These are phyloP conservation scores for Oreochromis aureus DNA, from an alignment of 2,113 vertebrate species.

Conservation along the genomic window DNA sequence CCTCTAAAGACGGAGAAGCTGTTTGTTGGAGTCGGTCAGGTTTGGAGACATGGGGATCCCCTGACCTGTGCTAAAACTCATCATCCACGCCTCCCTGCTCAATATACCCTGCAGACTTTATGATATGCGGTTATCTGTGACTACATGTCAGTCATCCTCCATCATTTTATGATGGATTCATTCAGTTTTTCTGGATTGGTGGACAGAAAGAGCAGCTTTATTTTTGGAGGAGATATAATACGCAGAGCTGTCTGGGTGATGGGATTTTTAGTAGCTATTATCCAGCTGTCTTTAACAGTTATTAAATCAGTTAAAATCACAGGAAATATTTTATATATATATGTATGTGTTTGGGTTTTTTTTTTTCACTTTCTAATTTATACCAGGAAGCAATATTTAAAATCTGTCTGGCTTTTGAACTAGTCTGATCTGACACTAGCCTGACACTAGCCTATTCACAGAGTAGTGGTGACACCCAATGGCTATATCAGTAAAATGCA, in stretches of 20 bases:
- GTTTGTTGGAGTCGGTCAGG: neutral
- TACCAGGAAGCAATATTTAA: neutral
- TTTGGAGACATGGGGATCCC: neutral
- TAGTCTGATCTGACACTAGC: neutral
- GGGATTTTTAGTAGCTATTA: neutral
- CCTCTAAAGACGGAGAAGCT: neutral
- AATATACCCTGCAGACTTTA: neutral
- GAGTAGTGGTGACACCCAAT: conserved; percentile 40
- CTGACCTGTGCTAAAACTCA: neutral
- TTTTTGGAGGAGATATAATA: neutral
- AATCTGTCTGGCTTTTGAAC: neutral
- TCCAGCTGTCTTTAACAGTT: neutral
- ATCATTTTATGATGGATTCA: neutral
- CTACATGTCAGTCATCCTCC: neutral
- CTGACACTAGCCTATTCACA: neutral
- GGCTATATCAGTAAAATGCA: conserved; percentile 12
- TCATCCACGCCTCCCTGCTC: neutral
- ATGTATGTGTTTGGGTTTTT: rapidly evolving
- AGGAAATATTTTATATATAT: neutral
- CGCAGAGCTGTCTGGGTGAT: neutral
- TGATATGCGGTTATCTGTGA: neutral
- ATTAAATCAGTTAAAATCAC: neutral
- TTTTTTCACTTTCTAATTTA: neutral
- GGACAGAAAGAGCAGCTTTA: neutral
- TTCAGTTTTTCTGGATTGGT: neutral